A percentile compares a stretch with the other conserved stretches of the same genome.
phyloP scores from a whole-genome alignment of 2,888 invertebrate species.

The Panopea generosa region DNA sequence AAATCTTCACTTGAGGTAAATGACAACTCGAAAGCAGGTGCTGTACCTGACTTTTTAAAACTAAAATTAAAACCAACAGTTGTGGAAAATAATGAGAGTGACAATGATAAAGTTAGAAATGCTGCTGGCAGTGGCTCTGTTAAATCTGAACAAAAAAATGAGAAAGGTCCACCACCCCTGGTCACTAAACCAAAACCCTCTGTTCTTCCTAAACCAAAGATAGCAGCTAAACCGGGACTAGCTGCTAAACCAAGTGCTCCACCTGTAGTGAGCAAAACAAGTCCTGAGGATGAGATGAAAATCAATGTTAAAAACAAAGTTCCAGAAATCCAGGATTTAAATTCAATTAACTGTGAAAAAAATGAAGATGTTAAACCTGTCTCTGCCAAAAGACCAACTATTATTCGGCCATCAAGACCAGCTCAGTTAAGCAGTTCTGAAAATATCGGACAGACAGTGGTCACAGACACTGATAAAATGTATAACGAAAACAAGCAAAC shows the following conservation, averaged over 20 bases:
- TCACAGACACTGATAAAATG: background rate
- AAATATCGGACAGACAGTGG: conserved; percentile 25
- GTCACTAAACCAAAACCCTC: conserved; percentile 61
- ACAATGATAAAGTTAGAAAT: background rate
- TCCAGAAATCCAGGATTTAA: too few species aligned
- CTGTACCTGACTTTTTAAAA: conserved; percentile 52
- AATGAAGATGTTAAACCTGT: conserved; percentile 18
- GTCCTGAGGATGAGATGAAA: background rate
- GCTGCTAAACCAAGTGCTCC: conserved; percentile 24
- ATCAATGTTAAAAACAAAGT: too few species aligned
- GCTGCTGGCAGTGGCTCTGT: conserved; percentile 22
- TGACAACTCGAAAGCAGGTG: conserved; percentile 6
- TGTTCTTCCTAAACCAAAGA: conserved; percentile 61
- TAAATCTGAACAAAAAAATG: background rate
- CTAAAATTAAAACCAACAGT: conserved; percentile 62
- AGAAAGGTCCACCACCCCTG: conserved; percentile 12
- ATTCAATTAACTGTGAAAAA: too few species aligned
- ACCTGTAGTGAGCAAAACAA: background rate
- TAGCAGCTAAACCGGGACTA: conserved; percentile 43
- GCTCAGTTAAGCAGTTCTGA: conserved; percentile 36
- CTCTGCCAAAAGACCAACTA: conserved; percentile 66
- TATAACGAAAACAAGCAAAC: conserved; percentile 5
- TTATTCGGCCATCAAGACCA: conserved; percentile 64
- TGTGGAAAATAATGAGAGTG: background rate
- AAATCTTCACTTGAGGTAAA: too few species aligned